phyloP scores from a whole-genome alignment of 2,797 vertebrate genomes.

The Gymnoscopelus braueri region DNA sequence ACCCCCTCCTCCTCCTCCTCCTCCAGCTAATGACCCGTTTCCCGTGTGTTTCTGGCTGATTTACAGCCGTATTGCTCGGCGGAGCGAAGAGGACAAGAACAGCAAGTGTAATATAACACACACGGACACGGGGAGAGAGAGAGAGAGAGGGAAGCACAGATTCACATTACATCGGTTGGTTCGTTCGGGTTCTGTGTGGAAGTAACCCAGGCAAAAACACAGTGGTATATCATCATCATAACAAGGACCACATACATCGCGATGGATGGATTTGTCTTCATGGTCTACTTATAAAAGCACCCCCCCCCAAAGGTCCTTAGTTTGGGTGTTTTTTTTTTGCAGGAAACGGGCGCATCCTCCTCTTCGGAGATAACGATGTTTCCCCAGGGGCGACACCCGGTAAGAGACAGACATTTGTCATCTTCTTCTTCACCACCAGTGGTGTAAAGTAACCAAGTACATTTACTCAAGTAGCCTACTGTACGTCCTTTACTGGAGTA shows the following conservation, averaged over 20 bases:
- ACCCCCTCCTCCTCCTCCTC: conserved; percentile 12
- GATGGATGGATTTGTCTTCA: conserved; percentile 69
- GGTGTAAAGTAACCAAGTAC: too few species aligned
- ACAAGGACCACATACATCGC: conserved; percentile 17
- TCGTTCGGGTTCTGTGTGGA: conserved; percentile 30
- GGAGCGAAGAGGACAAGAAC: conserved; percentile 43
- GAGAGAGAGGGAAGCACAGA: conserved; percentile 22
- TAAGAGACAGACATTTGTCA: conserved; percentile 72
- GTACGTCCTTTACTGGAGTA: too few species aligned
- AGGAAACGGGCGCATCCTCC: conserved; percentile 70
- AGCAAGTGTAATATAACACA: conserved; percentile 21
- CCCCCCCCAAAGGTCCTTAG: conserved; percentile 20
- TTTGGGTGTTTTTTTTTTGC: conserved; percentile 50
- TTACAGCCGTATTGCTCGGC: conserved; percentile 53
- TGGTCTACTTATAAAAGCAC: conserved; percentile 50
- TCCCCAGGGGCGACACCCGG: conserved; percentile 94
- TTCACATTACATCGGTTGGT: conserved; percentile 45
- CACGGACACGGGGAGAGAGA: not conserved
- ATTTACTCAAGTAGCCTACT: too few species aligned
- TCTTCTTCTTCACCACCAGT: conserved; percentile 16
- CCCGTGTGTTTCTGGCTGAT: conserved; percentile 74
- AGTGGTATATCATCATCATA: conserved; percentile 19
- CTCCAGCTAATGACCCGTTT: conserved; percentile 66
- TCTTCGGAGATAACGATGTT: conserved; percentile 85
- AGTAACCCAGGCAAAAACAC: conserved; percentile 29